Percentiles rank a stretch among this genome's conserved stretches.
These are phyloP conservation scores for Bufo gargarizans DNA, from an alignment of 2,113 vertebrate species.

Conservation along the genomic window DNA sequence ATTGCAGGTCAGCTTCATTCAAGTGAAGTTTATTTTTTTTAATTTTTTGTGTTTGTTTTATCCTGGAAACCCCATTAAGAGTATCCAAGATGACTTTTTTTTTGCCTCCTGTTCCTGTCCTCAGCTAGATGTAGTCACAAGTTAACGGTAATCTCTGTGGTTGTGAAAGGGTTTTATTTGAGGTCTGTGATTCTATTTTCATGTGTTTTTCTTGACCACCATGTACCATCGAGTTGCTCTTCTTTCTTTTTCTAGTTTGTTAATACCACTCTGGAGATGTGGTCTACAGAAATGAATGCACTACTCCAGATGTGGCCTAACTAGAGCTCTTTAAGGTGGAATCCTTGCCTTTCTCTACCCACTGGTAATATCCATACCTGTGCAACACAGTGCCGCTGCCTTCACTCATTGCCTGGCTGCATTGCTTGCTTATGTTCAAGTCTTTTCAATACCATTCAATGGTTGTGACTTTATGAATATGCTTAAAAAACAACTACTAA, in stretches of 20 bases:
- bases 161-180: not conserved
- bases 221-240: constrained; percentile 24
- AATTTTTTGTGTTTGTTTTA: too few relatives aligned
- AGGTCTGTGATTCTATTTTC: not conserved
- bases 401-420: constrained; percentile 46
- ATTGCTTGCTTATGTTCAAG: constrained; percentile 30
- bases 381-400: not conserved
- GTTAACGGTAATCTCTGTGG: not conserved
- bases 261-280: constrained; percentile 30
- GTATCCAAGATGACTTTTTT: not conserved
- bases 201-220: not conserved
- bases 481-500: not conserved
- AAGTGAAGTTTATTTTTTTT: too few relatives aligned
- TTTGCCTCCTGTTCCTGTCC: not conserved
- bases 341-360: constrained; percentile 1
- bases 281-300: constrained; percentile 19
- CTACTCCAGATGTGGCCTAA: constrained; percentile 35
- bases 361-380: constrained; percentile 18
- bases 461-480: not conserved
- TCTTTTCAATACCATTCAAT: not conserved
- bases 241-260: constrained; percentile 39
- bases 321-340: constrained; percentile 37
- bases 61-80: not conserved
- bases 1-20: too few relatives aligned
- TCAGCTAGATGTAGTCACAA: not conserved